These are phyloP conservation scores for Ochropleura plecta DNA, from an alignment of 2,888 invertebrate species.

Conservation along the genomic window DNA sequence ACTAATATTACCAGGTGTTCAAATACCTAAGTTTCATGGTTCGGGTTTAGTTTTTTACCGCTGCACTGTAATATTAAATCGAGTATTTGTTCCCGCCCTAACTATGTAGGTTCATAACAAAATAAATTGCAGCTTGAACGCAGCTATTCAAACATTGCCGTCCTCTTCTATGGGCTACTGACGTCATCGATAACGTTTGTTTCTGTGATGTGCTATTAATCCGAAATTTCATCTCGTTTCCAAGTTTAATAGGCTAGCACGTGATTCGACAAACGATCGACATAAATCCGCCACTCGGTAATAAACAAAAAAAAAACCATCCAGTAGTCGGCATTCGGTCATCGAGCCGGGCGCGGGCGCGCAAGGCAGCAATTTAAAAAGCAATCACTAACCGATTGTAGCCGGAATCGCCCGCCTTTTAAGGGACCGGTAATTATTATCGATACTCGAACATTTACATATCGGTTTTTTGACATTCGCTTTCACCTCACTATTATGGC, in stretches of 20 bases:
- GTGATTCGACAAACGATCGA: constrained; percentile 66
- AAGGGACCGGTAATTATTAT: constrained; percentile 87
- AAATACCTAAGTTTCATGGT: constrained; percentile 53
- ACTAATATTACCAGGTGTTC: constrained; percentile 55
- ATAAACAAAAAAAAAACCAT: constrained; percentile 74
- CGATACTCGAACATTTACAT: constrained; percentile 83
- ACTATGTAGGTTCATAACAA: constrained; percentile 22
- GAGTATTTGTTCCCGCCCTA: constrained; percentile 36
- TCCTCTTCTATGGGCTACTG: not conserved
- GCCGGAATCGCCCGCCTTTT: constrained; percentile 82
- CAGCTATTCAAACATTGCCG: constrained; percentile 20
- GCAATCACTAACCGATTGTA: constrained; percentile 84
- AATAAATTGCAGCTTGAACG: constrained; percentile 45
- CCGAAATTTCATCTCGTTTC: constrained; percentile 56
- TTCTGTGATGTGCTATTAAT: constrained; percentile 34
- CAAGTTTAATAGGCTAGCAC: constrained; percentile 49
- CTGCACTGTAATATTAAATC: constrained; percentile 34
- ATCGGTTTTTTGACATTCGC: constrained; percentile 77
- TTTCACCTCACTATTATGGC: constrained; percentile 79
- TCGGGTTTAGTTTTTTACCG: constrained; percentile 46
- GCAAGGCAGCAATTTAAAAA: constrained; percentile 85
- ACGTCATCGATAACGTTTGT: constrained; percentile 9
- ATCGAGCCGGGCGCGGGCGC: constrained; percentile 62
- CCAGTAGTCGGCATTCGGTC: constrained; percentile 78
- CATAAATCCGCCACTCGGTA: constrained; percentile 69